These are phyloP conservation scores for Drosophila helvetica DNA, from an alignment of 2,888 invertebrate genomes.

Conservation along the genomic window DNA sequence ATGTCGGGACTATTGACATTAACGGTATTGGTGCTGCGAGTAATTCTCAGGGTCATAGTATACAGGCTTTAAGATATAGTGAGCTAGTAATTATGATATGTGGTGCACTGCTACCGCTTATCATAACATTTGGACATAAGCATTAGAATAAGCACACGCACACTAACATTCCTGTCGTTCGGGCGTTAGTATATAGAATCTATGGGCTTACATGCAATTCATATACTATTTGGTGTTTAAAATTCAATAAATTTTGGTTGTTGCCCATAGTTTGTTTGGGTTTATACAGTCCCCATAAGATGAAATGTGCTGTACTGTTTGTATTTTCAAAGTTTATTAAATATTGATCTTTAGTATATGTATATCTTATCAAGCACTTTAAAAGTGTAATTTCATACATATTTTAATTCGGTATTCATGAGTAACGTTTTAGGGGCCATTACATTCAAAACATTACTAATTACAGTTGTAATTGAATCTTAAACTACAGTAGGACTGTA, in stretches of 20 bases:
- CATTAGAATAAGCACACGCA: conserved; percentile 85
- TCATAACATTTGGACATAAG: conserved; percentile 96
- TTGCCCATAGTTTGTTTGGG: not conserved
- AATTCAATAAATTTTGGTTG: not conserved
- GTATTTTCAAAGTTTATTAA: too few species aligned
- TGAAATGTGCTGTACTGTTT: too few species aligned
- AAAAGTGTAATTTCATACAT: not conserved
- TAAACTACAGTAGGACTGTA: not conserved
- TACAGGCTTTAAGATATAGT: conserved; percentile 87
- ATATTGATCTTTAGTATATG: too few species aligned
- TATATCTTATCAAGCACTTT: not conserved
- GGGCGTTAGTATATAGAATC: not conserved
- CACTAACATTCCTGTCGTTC: not conserved
- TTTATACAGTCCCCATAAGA: not conserved
- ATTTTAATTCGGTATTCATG: not conserved
- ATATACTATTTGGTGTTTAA: not conserved
- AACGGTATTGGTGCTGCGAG: conserved; percentile 29
- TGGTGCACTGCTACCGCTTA: conserved; percentile 94
- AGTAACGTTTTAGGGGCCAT: too few species aligned
- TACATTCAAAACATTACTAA: not conserved
- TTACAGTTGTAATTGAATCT: not conserved
- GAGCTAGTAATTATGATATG: conserved; percentile 93
- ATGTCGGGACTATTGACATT: conserved; percentile 34
- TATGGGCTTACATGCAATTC: not conserved
- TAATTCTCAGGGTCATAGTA: conserved; percentile 62